These are phyloP conservation scores for Tribolium madens DNA, from an alignment of 1,140 invertebrate genomes.

Conservation along the genomic window DNA sequence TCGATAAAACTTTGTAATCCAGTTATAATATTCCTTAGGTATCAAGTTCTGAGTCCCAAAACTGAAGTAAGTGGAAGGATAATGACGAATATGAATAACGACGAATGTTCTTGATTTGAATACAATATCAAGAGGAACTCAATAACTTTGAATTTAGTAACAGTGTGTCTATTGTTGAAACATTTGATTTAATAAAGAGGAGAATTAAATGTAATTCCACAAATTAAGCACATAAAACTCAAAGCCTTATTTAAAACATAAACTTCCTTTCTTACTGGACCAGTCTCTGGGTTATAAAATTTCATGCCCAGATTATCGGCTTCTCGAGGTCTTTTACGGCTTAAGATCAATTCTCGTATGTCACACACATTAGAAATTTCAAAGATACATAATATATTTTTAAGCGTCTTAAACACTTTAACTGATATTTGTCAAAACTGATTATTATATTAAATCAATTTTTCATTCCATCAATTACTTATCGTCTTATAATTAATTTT, in stretches of 20 bases:
- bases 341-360: not conserved
- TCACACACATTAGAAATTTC: not conserved
- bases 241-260: not conserved
- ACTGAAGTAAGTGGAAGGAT: slow-evolving; percentile 21
- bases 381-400: not conserved
- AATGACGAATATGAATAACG: slow-evolving; percentile 31
- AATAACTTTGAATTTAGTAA: slow-evolving; percentile 24
- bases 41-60: slow-evolving; percentile 6
- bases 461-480: not conserved
- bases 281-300: not conserved
- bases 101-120: slow-evolving; percentile 37
- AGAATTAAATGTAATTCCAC: slow-evolving; percentile 6
- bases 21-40: not conserved
- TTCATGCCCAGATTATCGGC: not conserved
- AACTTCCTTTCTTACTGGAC: not conserved
- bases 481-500: not conserved
- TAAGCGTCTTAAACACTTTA: too few relatives aligned
- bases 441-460: not conserved
- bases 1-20: not conserved
- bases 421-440: too few relatives aligned
- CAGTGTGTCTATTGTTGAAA: slow-evolving; percentile 19
- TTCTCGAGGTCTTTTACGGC: not conserved
- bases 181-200: slow-evolving; percentile 27
- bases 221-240: slow-evolving; percentile 26
- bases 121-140: slow-evolving; percentile 30